Base-by-base conservation (phyloP, 2,888 invertebrate species). In the Meta bourneti region DNA sequence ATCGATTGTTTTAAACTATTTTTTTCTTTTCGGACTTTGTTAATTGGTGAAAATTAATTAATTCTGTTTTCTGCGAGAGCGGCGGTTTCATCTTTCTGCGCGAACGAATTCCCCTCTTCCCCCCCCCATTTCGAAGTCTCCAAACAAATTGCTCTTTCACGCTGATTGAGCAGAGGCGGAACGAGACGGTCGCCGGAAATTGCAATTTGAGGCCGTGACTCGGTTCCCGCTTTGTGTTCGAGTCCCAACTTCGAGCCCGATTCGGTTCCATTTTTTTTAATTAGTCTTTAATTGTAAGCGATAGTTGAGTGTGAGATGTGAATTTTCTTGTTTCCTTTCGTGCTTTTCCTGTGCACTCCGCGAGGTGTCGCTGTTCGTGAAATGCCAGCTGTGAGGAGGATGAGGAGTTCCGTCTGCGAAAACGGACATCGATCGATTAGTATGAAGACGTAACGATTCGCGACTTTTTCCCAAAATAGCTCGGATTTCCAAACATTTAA, bases 401-500 rank as follows among this genome's bases (percentile, higher is more conserved):
- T 19, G 77, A 19, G 49, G 69, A 84, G 61, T 74, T 75, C 84
- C 20, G 75, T 54, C 84, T 75, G 81, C 16, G 84, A 48, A 84
- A 72, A 84, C 13, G 19, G 7, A 19, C 61, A 54, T 86, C 85
- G 85, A 87, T 87, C 87, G 79, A 74, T 80, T 72, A 71, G 20
- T 34, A 72, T 86, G 69, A 86, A 70, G 70, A 86, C 49, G 69
- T 51, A 20, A 72, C 51, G 72, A 48, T 80, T 86, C 19, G 83
- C 72, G 70, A 52, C 71, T 88, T 88, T 88, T 80, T 80, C 81
- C 75, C 74, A 81, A 88, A 89, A 89, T 89, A 89, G 81, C 74
- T 78, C 71, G 49, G 54, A 49, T 79, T 81, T 81, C 74, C 19
- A 48, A 52, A 81, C 71, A 79, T 78, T 74, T 72, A 75, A 89